Evolutionary conservation across 1,140 invertebrate genomes (phyloP), one percentile per base, ranked within the genome.

Genomic region (Drosophila mauritiana): DNA sequence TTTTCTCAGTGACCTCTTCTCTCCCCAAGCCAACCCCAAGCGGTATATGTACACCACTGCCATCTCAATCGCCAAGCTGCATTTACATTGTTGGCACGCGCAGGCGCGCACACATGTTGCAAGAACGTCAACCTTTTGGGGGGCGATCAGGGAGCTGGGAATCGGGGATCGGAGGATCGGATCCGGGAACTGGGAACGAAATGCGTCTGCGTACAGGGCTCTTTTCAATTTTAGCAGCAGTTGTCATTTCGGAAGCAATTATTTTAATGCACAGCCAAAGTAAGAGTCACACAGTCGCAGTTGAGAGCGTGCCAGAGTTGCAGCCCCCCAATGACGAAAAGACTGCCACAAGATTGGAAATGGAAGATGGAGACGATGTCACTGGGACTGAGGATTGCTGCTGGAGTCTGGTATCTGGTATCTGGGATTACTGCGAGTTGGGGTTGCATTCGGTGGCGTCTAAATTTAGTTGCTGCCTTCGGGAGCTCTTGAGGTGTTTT

Each of bases 171-270:
- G 6, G 40, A 17, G 43, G n/a, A 52, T 10, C 13, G 27, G 39
- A n/a, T 27, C 7, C 43, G 43, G 58, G 43, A 67, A 49, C 53
- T 63, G 59, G 37, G 3, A 65, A 49, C 45, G 20, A 51, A 67
- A 64, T 64, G 64, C 64, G 64, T 64, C 64, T 67, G 64, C 64
- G 59, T 70, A 48, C 67, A 55, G 36, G 64, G 64, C 49, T 31
- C 42, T 70, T 57, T 83, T 58, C 80, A 84, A 78, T 83, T 83
- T 80, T 80, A 76, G 72, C 68, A 63, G 84, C 80, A 72, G 81
- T 90, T 91, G 88, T 85, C 89, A 89, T 88, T 84, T 86, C 88
- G 88, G 83, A 91, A 91, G 88, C 83, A 91, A 91, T 91, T 91
- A 91, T 91, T 91, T 91, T 78, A 79, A 91, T 81, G 86, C 80